These are phyloP conservation scores for Magallana nippona DNA, from an alignment of 2,888 invertebrate species.

Conservation along the genomic window DNA sequence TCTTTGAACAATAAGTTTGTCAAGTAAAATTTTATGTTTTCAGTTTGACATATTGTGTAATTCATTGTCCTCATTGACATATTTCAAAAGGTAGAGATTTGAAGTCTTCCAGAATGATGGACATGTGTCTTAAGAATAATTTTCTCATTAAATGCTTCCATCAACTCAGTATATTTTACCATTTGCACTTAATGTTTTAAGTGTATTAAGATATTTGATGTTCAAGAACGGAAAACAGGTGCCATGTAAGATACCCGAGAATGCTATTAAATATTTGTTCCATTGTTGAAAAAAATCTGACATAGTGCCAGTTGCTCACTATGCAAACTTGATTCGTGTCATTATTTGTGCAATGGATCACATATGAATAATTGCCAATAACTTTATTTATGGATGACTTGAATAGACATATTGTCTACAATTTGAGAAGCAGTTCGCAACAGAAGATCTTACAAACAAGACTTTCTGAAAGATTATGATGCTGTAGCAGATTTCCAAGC, in stretches of 20 bases:
- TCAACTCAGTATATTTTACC: neutral
- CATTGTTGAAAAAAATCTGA: neutral
- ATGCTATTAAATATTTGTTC: neutral
- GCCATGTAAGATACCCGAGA: neutral
- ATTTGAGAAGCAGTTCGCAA: neutral
- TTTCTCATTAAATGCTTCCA: neutral
- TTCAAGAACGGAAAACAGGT: neutral
- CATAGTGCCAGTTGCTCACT: neutral
- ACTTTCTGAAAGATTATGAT: neutral
- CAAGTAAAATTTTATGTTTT: neutral
- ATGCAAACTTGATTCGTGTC: conserved; percentile 1
- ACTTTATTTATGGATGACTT: neutral
- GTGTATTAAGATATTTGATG: neutral
- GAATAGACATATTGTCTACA: neutral
- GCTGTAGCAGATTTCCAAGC: too few species aligned
- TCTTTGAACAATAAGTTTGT: neutral
- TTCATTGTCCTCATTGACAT: neutral
- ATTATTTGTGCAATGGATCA: neutral
- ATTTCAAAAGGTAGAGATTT: neutral
- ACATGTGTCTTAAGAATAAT: neutral
- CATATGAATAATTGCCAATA: neutral
- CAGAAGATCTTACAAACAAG: neutral
- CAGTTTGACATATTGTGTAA: neutral
- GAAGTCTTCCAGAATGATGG: neutral
- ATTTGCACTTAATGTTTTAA: neutral